Evolutionary conservation across 37 sponge, comb jelly and placozoan genomes (phyloP), one percentile per base, ranked within the genome.

Genomic region (Ianthella basta): DNA sequence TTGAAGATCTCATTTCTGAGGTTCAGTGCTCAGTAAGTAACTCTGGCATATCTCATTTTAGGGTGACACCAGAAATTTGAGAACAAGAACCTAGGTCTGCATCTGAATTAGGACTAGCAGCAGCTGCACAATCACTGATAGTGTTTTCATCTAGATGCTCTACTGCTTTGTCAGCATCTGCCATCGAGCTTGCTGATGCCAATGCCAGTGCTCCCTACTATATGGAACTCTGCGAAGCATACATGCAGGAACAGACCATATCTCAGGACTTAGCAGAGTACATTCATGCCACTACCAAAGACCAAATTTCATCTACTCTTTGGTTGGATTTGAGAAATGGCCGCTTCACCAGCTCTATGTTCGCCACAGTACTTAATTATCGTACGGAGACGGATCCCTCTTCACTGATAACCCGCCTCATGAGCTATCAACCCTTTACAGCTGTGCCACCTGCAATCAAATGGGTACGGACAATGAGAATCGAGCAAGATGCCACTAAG

Each of bases 231-330:
- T 61, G 64, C 64, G 29, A 27, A 2, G 10, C 64, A 6, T 61
- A 13, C 10, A 27, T 10, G 14, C 25, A n/a, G 4, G 64, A 10
- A 12, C 64, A 61, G 10, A 61, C n/a, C 3, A 27, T 61, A 27
- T 61, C 64, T 12, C 29, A 29, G 29, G 59, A 61, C 10, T 2
- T 61, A 29, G 64, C 64, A 6, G 24, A n/a, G 3, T 61, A 29
- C 64, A 61, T 13, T 61, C 64, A 61, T 27, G 64, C n/a, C 64
- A 61, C 25, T 27, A 61, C 64, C 29, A 61, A n/a, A 61, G 64
- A 61, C 64, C 64, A 61, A 27, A 5, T 5, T 10, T 13, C n/a
- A 29, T 29, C 25, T 27, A 10, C 25, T 6, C 64, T 61, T 61
- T 61, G 64, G 64, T 61, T n/a, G 24, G 64, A 61, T 12, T 10